phyloP scores from a whole-genome alignment of 1,140 invertebrate species.

The Papilio polyxenes region DNA sequence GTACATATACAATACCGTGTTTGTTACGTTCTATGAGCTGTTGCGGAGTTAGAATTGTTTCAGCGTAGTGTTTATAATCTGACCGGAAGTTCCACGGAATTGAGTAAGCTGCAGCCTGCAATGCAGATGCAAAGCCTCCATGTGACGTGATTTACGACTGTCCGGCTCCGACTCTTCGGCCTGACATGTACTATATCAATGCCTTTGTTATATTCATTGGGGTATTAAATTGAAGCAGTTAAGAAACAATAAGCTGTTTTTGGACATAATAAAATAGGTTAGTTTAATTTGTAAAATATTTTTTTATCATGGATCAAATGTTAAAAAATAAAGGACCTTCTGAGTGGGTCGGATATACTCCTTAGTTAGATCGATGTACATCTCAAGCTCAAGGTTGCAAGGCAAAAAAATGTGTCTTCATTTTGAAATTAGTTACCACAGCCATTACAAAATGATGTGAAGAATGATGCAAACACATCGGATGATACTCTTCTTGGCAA shows the following conservation, averaged over 20 bases:
- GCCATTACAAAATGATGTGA: not conserved
- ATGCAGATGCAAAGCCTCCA: slow-evolving; percentile 35
- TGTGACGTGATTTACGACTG: slow-evolving; percentile 29
- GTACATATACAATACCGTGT: not conserved
- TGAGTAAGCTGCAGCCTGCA: slow-evolving; percentile 33
- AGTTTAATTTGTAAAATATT: not conserved
- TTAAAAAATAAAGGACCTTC: not conserved
- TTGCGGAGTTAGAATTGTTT: slow-evolving; percentile 29
- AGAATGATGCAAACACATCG: not conserved
- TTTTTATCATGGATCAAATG: not conserved
- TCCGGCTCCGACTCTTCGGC: slow-evolving; percentile 7
- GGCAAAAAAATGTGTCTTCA: not conserved
- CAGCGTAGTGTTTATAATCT: slow-evolving; percentile 15
- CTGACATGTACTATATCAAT: slow-evolving; percentile 6
- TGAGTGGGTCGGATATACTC: too few species aligned
- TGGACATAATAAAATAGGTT: not conserved
- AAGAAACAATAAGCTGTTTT: not conserved
- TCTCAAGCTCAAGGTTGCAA: too few species aligned
- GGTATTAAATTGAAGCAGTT: not conserved
- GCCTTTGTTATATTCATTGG: slow-evolving; percentile 10
- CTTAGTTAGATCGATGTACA: too few species aligned
- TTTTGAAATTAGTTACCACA: not conserved
- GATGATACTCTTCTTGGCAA: not conserved
- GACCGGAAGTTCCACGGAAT: not conserved
- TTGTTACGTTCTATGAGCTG: not conserved